These are phyloP conservation scores for Chironomus riparius DNA, from an alignment of 2,888 invertebrate species.

Conservation along the genomic window DNA sequence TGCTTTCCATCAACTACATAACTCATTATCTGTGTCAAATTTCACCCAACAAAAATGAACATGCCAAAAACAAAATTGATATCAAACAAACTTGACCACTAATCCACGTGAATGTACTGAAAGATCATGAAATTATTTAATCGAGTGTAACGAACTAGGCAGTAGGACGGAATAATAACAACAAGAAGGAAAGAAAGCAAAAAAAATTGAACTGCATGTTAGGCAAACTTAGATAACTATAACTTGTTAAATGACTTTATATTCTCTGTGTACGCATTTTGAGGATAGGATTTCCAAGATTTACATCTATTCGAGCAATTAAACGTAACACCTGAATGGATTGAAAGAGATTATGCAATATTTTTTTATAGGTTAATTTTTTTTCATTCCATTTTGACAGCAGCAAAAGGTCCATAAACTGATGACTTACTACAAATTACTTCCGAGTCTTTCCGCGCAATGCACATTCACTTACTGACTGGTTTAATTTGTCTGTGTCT, in stretches of 20 bases:
- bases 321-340: neutral
- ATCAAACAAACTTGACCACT: neutral
- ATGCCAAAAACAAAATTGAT: neutral
- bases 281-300: neutral
- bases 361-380: neutral
- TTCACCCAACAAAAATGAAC: neutral
- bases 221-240: neutral
- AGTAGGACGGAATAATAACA: neutral
- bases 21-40: neutral
- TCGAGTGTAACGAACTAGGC: neutral
- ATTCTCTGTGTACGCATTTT: neutral
- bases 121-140: neutral
- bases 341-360: neutral
- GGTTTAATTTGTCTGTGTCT: too few species aligned
- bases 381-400: neutral
- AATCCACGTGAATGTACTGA: neutral
- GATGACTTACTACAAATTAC: neutral
- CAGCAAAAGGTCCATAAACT: neutral
- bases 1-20: too few species aligned
- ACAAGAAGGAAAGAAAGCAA: neutral
- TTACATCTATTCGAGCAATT: neutral
- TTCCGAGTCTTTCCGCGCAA: neutral
- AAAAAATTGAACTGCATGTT: neutral
- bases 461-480: neutral
- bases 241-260: neutral